Evolutionary conservation across 2,113 vertebrate species (phyloP).

Genomic region (Cinclus cinclus): DNA sequence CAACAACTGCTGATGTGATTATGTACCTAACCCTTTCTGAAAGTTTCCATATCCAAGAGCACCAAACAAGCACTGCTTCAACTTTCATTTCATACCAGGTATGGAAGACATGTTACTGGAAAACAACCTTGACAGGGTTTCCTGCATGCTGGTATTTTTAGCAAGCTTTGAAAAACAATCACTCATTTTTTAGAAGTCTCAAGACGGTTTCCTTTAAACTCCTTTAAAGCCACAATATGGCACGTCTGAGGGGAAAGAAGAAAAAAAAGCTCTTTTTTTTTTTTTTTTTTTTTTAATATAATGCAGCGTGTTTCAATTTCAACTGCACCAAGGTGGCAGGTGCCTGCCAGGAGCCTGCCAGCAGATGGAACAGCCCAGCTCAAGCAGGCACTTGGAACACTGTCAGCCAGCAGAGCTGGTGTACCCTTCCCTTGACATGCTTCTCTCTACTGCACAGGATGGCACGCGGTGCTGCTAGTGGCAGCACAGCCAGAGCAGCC

Average conservation of each 20-base stretch:
- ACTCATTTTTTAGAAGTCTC: neutral
- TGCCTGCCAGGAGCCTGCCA: neutral
- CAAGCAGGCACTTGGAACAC: neutral
- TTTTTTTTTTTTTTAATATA: neutral
- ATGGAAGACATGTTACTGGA: neutral
- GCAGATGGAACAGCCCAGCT: neutral
- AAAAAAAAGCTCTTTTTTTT: neutral
- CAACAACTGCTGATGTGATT: constrained; percentile 23
- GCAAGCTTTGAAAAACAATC: neutral
- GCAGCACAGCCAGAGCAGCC: neutral
- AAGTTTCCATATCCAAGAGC: neutral
- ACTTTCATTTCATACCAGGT: neutral
- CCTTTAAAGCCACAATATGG: neutral
- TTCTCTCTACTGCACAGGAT: neutral
- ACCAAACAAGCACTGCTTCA: neutral
- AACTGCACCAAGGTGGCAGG: rapidly evolving
- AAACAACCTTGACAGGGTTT: neutral
- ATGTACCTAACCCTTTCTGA: neutral
- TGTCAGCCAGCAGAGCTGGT: neutral
- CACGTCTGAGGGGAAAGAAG: neutral
- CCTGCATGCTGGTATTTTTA: neutral
- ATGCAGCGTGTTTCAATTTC: neutral
- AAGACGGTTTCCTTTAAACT: neutral
- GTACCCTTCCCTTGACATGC: neutral
- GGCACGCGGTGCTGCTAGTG: neutral